Evolutionary conservation across 1,140 invertebrate species (phyloP).

Genomic region (Pseudachorutes palmiensis): DNA sequence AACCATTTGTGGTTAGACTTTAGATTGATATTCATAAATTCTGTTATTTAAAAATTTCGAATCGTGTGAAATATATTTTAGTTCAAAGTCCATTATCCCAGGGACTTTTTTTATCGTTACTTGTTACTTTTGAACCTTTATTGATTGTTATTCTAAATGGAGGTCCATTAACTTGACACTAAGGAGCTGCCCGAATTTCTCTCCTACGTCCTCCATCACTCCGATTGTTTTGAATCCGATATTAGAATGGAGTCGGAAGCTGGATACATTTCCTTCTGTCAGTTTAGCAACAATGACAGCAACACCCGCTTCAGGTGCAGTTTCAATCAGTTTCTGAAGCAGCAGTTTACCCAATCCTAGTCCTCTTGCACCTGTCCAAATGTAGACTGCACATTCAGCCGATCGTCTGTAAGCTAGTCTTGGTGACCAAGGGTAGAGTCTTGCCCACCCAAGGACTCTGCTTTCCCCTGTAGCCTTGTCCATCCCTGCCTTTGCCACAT

Average conservation of each 20-base stretch:
- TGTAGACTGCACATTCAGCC: background rate
- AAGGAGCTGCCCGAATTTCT: background rate
- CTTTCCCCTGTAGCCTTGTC: background rate
- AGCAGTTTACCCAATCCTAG: background rate
- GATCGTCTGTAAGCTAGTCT: background rate
- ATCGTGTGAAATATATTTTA: too few relatives aligned
- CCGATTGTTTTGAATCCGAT: background rate
- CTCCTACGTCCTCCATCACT: background rate
- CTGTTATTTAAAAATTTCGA: too few relatives aligned
- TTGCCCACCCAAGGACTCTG: background rate
- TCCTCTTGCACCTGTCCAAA: background rate
- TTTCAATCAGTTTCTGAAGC: background rate
- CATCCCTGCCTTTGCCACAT: background rate
- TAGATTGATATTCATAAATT: too few relatives aligned
- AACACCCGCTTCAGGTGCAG: background rate
- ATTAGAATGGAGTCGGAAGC: background rate
- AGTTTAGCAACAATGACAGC: background rate
- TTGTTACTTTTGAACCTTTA: too few relatives aligned
- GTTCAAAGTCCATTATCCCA: too few relatives aligned
- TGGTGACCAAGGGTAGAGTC: background rate
- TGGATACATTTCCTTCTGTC: background rate
- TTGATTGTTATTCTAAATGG: too few relatives aligned
- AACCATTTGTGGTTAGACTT: too few relatives aligned
- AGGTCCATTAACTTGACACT: background rate
- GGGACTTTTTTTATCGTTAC: too few relatives aligned